These are phyloP conservation scores for Chlamydotis undulata DNA, from an alignment of 2,113 vertebrate species.

Conservation along the genomic window DNA sequence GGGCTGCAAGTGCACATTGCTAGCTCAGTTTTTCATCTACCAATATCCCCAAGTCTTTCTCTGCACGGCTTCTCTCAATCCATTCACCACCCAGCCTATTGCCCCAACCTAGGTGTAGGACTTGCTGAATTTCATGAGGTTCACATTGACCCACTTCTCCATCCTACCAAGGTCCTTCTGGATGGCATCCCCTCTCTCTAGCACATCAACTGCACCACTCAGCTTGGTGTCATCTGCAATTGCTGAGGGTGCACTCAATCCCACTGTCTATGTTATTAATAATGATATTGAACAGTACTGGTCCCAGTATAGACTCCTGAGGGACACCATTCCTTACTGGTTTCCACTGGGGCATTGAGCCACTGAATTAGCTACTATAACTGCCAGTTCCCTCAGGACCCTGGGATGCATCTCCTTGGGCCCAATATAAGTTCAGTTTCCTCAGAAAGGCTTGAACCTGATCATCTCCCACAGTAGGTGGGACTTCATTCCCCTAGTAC, in stretches of 20 bases:
- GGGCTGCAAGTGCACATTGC: not conserved
- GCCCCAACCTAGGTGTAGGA: not conserved
- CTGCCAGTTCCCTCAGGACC: not conserved
- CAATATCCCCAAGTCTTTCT: not conserved
- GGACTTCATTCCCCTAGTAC: not conserved
- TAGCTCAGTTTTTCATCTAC: not conserved
- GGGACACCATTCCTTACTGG: not conserved
- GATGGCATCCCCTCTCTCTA: not conserved
- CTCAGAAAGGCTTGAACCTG: not conserved
- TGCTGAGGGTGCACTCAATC: not conserved
- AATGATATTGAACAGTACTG: not conserved
- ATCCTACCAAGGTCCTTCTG: not conserved
- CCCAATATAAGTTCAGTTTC: not conserved
- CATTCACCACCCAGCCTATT: not conserved
- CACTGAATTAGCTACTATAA: not conserved
- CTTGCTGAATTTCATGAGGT: not conserved
- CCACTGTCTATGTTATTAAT: not conserved
- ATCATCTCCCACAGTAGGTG: not conserved
- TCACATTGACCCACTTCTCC: not conserved
- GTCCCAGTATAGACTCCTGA: not conserved
- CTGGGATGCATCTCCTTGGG: not conserved
- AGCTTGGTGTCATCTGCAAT: not conserved
- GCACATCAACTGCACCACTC: not conserved
- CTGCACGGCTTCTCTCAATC: not conserved
- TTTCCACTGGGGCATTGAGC: not conserved